Evolutionary conservation across 2,113 vertebrate genomes (phyloP).

Genomic region (Pachycephala philippinensis): DNA sequence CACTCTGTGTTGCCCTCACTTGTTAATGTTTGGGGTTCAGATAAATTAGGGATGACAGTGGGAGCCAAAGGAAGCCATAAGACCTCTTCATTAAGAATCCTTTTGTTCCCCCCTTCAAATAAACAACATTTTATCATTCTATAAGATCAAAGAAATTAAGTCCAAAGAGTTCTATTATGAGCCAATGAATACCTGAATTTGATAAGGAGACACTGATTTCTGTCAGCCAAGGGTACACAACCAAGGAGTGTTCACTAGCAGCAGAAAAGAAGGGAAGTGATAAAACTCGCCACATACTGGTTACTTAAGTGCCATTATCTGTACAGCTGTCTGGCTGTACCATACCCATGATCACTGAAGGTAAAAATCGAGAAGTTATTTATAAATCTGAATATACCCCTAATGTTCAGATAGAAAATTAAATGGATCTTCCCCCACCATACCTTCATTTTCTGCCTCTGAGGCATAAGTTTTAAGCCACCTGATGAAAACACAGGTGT

Average conservation of each 20-base stretch:
- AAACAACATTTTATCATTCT: not conserved
- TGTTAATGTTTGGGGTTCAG: not conserved
- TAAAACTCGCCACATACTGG: not conserved
- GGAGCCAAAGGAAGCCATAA: not conserved
- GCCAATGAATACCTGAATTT: not conserved
- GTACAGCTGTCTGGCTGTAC: not conserved
- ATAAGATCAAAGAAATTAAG: not conserved
- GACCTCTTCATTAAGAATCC: not conserved
- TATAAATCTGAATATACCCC: not conserved
- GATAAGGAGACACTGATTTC: not conserved
- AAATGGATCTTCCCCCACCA: not conserved
- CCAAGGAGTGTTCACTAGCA: not conserved
- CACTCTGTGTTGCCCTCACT: not conserved
- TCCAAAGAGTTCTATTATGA: not conserved
- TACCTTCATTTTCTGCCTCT: not conserved
- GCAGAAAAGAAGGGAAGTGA: not conserved
- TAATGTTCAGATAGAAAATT: not conserved
- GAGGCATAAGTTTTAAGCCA: not conserved
- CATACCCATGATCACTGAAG: not conserved
- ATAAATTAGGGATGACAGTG: not conserved
- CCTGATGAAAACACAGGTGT: not conserved
- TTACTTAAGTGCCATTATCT: not conserved
- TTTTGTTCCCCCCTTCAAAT: not conserved
- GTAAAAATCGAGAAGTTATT: not conserved
- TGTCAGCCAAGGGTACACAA: not conserved